A percentile compares a stretch with the other conserved stretches of the same genome.
phyloP scores from a whole-genome alignment of 64 coral and sea anemone genomes.

The Stylophora pistillata region DNA sequence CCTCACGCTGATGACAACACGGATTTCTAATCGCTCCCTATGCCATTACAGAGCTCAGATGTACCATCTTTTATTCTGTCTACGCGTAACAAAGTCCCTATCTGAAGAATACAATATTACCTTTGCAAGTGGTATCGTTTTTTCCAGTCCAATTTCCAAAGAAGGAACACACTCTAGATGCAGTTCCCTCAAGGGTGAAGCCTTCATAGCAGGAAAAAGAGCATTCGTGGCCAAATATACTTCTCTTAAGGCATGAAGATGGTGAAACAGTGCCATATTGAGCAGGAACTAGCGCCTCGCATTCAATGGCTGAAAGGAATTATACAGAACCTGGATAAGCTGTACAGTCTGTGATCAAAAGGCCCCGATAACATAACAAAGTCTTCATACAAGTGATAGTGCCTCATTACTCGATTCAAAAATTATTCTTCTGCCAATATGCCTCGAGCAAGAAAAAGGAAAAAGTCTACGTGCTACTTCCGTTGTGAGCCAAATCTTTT shows the following conservation, averaged over 20 bases:
- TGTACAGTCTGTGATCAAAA: no score
- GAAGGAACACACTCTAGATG: neutral
- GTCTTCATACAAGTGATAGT: no score
- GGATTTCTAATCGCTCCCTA: no score
- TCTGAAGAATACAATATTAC: neutral
- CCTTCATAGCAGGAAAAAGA: conserved; percentile 25
- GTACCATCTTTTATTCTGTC: no score
- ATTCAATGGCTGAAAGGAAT: conserved; percentile 16
- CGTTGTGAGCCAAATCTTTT: no score
- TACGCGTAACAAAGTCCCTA: neutral
- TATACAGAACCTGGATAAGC: neutral
- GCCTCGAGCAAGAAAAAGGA: no score
- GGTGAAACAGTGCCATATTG: neutral
- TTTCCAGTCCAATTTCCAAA: conserved; percentile 19
- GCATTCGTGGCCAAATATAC: neutral
- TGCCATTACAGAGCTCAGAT: no score
- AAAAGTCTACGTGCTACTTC: no score
- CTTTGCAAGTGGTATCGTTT: conserved; percentile 18
- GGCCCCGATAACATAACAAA: no score
- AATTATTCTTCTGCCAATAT: no score
- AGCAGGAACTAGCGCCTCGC: neutral
- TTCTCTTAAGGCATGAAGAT: neutral
- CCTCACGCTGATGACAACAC: no score
- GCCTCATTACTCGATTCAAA: no score
- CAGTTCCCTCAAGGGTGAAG: neutral